These are phyloP conservation scores for Eubasilissa regina DNA, from an alignment of 1,140 invertebrate genomes.

Conservation along the genomic window DNA sequence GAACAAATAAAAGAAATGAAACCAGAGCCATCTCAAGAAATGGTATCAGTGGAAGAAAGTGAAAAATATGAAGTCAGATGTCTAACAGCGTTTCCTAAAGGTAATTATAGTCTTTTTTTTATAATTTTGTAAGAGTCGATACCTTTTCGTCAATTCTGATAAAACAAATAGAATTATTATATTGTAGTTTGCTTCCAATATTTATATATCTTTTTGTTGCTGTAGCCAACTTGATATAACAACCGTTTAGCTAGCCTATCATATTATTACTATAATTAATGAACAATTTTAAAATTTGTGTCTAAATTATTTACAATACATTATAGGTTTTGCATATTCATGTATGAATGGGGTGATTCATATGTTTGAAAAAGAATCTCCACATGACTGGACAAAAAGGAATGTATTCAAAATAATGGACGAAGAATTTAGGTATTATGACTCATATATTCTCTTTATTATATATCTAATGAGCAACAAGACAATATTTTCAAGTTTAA, in stretches of 20 bases:
- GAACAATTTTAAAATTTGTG: too few relatives aligned
- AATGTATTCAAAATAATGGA: slow-evolving; percentile 74
- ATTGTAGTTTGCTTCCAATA: too few relatives aligned
- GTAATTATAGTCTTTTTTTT: slow-evolving; percentile 21
- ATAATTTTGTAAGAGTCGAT: too few relatives aligned
- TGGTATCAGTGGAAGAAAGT: slow-evolving; percentile 35
- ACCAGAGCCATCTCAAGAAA: slow-evolving; percentile 42
- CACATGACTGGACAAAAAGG: slow-evolving; percentile 75
- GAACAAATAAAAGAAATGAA: slow-evolving; percentile 45
- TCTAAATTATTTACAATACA: too few relatives aligned
- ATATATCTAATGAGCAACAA: too few relatives aligned
- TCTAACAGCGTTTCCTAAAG: slow-evolving; percentile 69
- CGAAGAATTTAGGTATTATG: slow-evolving; percentile 68
- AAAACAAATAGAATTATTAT: too few relatives aligned
- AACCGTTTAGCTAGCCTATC: too few relatives aligned
- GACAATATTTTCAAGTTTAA: too few relatives aligned
- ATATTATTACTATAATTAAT: too few relatives aligned
- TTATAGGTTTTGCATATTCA: slow-evolving; percentile 75
- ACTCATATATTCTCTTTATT: not conserved
- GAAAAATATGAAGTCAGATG: slow-evolving; percentile 67
- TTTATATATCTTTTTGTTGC: too few relatives aligned
- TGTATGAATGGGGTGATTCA: slow-evolving; percentile 75
- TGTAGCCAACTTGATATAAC: too few relatives aligned
- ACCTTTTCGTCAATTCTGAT: too few relatives aligned
- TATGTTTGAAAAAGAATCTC: slow-evolving; percentile 78